Percentiles rank a stretch among this genome's conserved stretches.
Conservation (phyloP, 2,888 invertebrate genomes). For the Meiosimyza platycephala region DNA sequence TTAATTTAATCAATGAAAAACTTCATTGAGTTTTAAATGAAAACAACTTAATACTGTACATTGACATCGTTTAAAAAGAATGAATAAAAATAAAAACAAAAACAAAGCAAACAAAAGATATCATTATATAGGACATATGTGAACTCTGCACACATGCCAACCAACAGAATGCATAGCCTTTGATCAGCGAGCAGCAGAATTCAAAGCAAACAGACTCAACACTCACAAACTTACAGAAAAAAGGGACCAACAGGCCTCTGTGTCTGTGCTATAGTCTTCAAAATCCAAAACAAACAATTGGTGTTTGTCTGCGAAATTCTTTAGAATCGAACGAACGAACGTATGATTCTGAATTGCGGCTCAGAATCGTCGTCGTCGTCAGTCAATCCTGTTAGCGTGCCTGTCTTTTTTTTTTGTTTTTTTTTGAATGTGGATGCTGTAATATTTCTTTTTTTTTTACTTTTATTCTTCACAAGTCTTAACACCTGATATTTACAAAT, state of each 20-base stretch:
- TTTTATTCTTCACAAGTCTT: slow-evolving; percentile 43
- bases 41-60: too few species aligned
- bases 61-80: too few species aligned
- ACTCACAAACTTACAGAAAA: too few species aligned
- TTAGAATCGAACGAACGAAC: slow-evolving; percentile 18
- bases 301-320: slow-evolving; percentile 31
- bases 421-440: not conserved
- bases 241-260: too few species aligned
- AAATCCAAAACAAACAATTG: not conserved
- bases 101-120: too few species aligned
- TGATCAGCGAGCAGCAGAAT: not conserved
- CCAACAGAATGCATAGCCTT: too few species aligned
- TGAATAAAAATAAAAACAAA: too few species aligned
- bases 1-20: too few species aligned
- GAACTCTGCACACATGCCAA: too few species aligned
- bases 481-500: slow-evolving; percentile 64
- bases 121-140: too few species aligned
- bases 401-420: not conserved
- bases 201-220: not conserved
- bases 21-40: too few species aligned
- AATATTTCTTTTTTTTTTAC: not conserved
- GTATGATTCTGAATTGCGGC: slow-evolving; percentile 35
- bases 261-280: too few species aligned
- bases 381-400: not conserved
- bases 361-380: not conserved